Evolutionary conservation across 2,113 vertebrate species (phyloP), one percentile per base, ranked within the genome.

Genomic region (Serilophus lunatus): DNA sequence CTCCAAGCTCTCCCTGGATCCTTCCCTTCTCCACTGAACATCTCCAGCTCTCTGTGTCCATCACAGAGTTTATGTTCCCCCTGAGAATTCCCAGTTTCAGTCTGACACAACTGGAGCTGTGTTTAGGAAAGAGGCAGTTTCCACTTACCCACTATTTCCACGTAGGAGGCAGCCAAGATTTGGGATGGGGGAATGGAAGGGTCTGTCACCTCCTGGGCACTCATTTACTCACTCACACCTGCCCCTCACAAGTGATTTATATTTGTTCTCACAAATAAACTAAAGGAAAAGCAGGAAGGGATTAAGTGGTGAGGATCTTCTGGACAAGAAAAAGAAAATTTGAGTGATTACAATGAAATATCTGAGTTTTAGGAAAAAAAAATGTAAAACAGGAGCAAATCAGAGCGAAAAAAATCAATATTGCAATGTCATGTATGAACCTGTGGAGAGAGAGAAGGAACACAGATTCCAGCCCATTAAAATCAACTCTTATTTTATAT

Each of bases 111-210:
- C 36, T 3, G 3, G 6, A 59, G 65, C 26, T 31, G 0, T n/a
- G 7, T 29, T 74, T 26, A 38, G 51, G 80, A 36, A 51, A 61
- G 38, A 16, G 4, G 15, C 35, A 26, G 35, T 7, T 60, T 26
- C 51, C 69, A 35, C 64, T 60, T 18, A 51, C 42, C 68, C 76
- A n/a, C n/a, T n/a, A n/a, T n/a, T n/a, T n/a, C 47, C 75, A 33
- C n/a, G 2, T 1, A 40, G 15, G 49, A 79, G 59, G 53, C 20
- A 69, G 50, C 7, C 79, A 86, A 74, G 24, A n/a, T 2, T 0
- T 5, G 8, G 22, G 2, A 10, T 0, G 4, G 10, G 18, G 31
- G 3, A n/a, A 26, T 1, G 6, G 25, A 45, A 70, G 19, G 36
- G 42, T 38, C 53, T 7, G 6, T 69, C 10, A 61, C 54, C 53